These are phyloP conservation scores for Epinephelus malabaricus DNA, from an alignment of 2,797 vertebrate species.

Conservation along the genomic window DNA sequence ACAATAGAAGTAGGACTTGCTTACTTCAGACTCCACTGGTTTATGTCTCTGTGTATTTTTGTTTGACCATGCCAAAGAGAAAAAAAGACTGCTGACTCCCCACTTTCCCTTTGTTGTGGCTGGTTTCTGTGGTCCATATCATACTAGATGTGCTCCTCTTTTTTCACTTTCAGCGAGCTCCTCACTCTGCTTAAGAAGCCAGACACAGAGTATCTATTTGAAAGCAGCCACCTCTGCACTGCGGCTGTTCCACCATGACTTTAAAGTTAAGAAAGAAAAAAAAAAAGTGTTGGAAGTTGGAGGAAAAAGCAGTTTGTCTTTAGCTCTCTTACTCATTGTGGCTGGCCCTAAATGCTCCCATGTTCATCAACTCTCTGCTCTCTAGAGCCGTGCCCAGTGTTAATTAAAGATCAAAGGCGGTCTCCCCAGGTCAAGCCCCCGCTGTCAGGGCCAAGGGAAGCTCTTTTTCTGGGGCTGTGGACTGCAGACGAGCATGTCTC, in stretches of 20 bases:
- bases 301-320: not conserved
- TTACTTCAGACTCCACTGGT: not conserved
- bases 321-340: slow-evolving; percentile 28
- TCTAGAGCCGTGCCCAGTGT: slow-evolving; percentile 59
- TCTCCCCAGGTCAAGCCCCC: slow-evolving; percentile 74
- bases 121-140: slow-evolving; percentile 27
- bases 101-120: slow-evolving; percentile 41
- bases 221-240: slow-evolving; percentile 50
- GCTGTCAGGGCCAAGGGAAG: slow-evolving; percentile 72
- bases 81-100: slow-evolving; percentile 29
- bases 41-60: slow-evolving; percentile 30
- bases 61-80: slow-evolving; percentile 10
- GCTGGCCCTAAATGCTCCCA: slow-evolving; percentile 49
- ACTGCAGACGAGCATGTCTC: slow-evolving; percentile 52
- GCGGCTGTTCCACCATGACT: slow-evolving; percentile 36
- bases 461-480: slow-evolving; percentile 52
- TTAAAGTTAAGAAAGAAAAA: slow-evolving; percentile 34
- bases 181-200: slow-evolving; percentile 30
- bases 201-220: slow-evolving; percentile 28
- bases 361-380: slow-evolving; percentile 66
- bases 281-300: slow-evolving; percentile 1
- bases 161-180: slow-evolving; percentile 33
- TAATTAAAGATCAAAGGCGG: slow-evolving; percentile 83
- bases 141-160: slow-evolving; percentile 37
- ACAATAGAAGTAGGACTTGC: not conserved